A percentile compares a stretch with the other conserved stretches of the same genome.
phyloP scores from a whole-genome alignment of 2,888 invertebrate species.

The Drosophila quinaria region DNA sequence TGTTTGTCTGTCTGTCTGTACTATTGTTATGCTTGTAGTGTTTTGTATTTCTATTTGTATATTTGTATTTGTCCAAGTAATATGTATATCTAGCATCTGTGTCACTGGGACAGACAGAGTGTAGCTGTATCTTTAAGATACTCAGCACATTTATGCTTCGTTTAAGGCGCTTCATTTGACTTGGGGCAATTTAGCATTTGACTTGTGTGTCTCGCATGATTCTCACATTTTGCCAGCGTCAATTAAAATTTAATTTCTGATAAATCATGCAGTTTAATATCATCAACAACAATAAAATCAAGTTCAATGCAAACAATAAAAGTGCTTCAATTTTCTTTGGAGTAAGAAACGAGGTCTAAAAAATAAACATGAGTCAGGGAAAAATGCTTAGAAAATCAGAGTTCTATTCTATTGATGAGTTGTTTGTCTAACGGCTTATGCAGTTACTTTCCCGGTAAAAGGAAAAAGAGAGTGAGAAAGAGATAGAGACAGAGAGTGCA shows the following conservation, averaged over 20 bases:
- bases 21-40: slow-evolving; percentile 4
- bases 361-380: slow-evolving; percentile 11
- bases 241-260: slow-evolving; percentile 69
- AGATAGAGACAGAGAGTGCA: not conserved
- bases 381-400: slow-evolving; percentile 25
- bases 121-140: slow-evolving; percentile 53
- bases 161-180: slow-evolving; percentile 73
- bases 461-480: not conserved
- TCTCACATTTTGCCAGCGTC: slow-evolving; percentile 58
- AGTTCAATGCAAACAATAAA: slow-evolving; percentile 24
- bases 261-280: slow-evolving; percentile 66
- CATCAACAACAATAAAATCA: slow-evolving; percentile 28
- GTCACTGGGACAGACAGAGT: slow-evolving; percentile 60
- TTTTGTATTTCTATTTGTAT: slow-evolving; percentile 20
- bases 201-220: slow-evolving; percentile 59
- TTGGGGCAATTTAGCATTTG: slow-evolving; percentile 24
- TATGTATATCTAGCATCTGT: slow-evolving; percentile 50
- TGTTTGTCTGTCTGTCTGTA: not conserved
- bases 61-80: slow-evolving; percentile 40
- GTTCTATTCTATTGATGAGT: slow-evolving; percentile 26
- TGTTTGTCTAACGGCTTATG: slow-evolving; percentile 37
- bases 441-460: slow-evolving; percentile 26
- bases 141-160: slow-evolving; percentile 37
- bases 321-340: slow-evolving; percentile 30
- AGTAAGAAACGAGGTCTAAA: too few relatives aligned